phyloP scores from a whole-genome alignment of 2,888 invertebrate genomes.

The Tetramorium bicarinatum region DNA sequence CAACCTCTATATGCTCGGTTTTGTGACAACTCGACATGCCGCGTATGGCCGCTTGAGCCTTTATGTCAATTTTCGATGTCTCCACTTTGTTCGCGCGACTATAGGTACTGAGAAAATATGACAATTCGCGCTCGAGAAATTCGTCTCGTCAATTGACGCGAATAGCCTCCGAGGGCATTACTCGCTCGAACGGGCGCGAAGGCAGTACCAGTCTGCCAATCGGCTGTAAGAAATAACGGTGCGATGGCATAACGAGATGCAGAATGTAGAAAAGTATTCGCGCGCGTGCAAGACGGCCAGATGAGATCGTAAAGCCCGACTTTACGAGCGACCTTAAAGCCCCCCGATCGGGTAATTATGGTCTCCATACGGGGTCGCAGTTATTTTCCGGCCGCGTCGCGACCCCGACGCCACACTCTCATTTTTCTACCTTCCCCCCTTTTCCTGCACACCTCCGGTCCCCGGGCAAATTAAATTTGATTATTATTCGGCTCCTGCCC shows the following conservation, averaged over 20 bases:
- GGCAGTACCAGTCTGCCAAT: slow-evolving; percentile 29
- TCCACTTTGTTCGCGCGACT: slow-evolving; percentile 5
- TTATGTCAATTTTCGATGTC: slow-evolving; percentile 29
- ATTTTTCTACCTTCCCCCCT: slow-evolving; percentile 3
- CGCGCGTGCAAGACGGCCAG: slow-evolving; percentile 18
- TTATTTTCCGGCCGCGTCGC: slow-evolving; percentile 49
- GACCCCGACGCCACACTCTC: slow-evolving; percentile 2
- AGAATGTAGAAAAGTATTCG: slow-evolving; percentile 13
- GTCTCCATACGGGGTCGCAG: slow-evolving; percentile 46
- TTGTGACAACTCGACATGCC: not conserved
- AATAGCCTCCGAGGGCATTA: slow-evolving; percentile 26
- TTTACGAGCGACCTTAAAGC: slow-evolving; percentile 58
- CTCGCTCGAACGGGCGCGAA: slow-evolving; percentile 13
- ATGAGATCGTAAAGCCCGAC: slow-evolving; percentile 48
- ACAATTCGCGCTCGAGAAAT: slow-evolving; percentile 19
- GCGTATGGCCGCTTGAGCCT: not conserved
- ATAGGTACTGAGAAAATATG: not conserved
- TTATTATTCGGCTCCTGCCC: slow-evolving; percentile 55
- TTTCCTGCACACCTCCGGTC: not conserved
- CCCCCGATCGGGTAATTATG: slow-evolving; percentile 57
- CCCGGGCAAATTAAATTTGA: slow-evolving; percentile 65
- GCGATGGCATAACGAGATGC: slow-evolving; percentile 39
- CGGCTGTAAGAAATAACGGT: slow-evolving; percentile 20
- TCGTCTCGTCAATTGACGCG: slow-evolving; percentile 40
- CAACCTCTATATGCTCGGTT: not conserved